Base-by-base conservation (phyloP, 2,113 vertebrate species). In the Nyctibius bracteatus region DNA sequence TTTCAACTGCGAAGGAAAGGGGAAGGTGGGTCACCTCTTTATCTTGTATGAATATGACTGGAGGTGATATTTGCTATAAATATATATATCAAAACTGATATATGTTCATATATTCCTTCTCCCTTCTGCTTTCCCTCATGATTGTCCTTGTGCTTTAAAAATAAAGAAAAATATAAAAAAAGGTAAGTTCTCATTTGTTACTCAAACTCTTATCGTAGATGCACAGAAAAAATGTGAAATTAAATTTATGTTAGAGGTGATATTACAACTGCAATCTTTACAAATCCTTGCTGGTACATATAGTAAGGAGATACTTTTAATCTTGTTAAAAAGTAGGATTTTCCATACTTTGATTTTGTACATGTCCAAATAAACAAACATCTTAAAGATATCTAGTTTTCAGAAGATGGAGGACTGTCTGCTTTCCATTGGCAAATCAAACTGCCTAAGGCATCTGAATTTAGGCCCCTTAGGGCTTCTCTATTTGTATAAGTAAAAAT, bases 401-500 rank as follows among this genome's bases (percentile, higher is more conserved):
- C 59, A 90, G 59, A 88, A 88, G 75, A 73, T 4, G 15, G 63
- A 71, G 19, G 13, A 24, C 21, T 51, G 16, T 54, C 66, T 84
- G 7, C n/a, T 95, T 88, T 83, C 35, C 27, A 33, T 4, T 84
- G 35, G 75, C 81, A 95, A 90, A 92, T 67, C 8, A 71, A 18
- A 39, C 10, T 59, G 39, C 68, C 88, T 47, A 74, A 92, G 44
- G 30, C 52, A 10, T 88, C 57, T 90, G 55, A 71, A 0, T 78
- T 86, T 51, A 66, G 27, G 12, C 25, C 55, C 75, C 55, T 81
- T 51, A 88, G 47, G 65, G 25, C 33, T 88, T 71, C 63, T 71
- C 46, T 78, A 28, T 91, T 95, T 81, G 24, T 88, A 12, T 52
- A 88, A 88, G 59, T 81, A 81, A 86, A 94, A 93, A 86, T 68